phyloP scores from a whole-genome alignment of 1,140 invertebrate genomes.

The Halesus radiatus region DNA sequence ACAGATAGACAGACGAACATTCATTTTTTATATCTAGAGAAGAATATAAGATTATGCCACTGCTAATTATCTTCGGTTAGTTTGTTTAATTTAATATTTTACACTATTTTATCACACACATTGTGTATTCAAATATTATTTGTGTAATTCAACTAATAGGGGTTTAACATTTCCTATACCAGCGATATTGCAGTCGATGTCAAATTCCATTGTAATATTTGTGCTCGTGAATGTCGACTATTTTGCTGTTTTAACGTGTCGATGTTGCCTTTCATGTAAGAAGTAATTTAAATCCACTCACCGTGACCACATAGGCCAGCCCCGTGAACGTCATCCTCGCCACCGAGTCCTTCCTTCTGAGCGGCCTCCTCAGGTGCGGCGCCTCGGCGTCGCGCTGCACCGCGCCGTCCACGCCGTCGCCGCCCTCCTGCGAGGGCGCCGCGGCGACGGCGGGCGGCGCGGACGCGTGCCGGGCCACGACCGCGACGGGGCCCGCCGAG shows the following conservation, averaged over 20 bases:
- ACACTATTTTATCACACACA: too few relatives aligned
- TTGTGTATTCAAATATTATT: too few relatives aligned
- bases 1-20: too few relatives aligned
- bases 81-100: too few relatives aligned
- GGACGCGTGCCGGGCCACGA: constrained; percentile 40
- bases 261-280: neutral
- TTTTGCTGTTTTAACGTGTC: neutral
- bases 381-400: constrained; percentile 63
- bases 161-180: too few relatives aligned
- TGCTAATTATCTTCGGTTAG: too few relatives aligned
- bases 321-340: constrained; percentile 78
- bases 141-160: too few relatives aligned
- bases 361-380: constrained; percentile 65
- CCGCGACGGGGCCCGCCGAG: constrained; percentile 50
- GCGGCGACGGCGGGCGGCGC: constrained; percentile 65
- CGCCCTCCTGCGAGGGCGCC: constrained; percentile 54
- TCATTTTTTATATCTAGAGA: too few relatives aligned
- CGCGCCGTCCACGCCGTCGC: constrained; percentile 60
- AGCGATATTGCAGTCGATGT: too few relatives aligned
- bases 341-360: constrained; percentile 77
- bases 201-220: too few relatives aligned
- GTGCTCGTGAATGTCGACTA: too few relatives aligned
- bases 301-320: constrained; percentile 79
- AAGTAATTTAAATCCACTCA: constrained; percentile 66
- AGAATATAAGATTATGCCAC: too few relatives aligned